A percentile compares a stretch with the other conserved stretches of the same genome.
Conservation (phyloP, 2,888 invertebrate species). For the Himalopsyche anomala region DNA sequence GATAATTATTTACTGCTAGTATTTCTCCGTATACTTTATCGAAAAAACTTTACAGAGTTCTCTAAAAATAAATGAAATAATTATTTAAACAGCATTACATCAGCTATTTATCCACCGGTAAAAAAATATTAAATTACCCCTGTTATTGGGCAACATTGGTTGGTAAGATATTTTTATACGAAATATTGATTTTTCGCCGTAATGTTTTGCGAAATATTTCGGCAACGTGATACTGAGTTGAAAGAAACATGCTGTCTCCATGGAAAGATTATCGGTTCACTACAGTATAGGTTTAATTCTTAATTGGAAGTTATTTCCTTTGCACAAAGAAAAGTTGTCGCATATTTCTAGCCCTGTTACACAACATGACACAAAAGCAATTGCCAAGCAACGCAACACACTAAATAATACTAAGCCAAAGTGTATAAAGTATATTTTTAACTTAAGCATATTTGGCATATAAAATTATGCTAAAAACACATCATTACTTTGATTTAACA, state of each 20-base stretch:
- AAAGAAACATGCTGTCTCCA: not conserved
- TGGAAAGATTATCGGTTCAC: not conserved
- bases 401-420: not conserved
- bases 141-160: constrained; percentile 1
- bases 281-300: not conserved
- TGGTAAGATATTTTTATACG: constrained; percentile 6
- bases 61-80: too few relatives aligned
- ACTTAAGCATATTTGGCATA: not conserved
- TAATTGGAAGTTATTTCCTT: not conserved
- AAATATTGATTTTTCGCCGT: constrained; percentile 1
- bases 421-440: not conserved
- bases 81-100: too few relatives aligned
- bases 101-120: too few relatives aligned
- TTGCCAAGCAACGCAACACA: constrained; percentile 31
- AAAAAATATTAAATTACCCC: too few relatives aligned
- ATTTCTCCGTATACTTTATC: too few relatives aligned
- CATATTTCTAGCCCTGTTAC: not conserved
- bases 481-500: not conserved
- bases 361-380: constrained; percentile 11
- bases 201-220: not conserved
- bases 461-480: not conserved
- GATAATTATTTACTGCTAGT: too few relatives aligned
- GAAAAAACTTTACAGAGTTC: too few relatives aligned
- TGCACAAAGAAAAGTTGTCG: not conserved
- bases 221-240: not conserved